Evolutionary conservation across 1,140 invertebrate species (phyloP).

Genomic region (Maniola jurtina): DNA sequence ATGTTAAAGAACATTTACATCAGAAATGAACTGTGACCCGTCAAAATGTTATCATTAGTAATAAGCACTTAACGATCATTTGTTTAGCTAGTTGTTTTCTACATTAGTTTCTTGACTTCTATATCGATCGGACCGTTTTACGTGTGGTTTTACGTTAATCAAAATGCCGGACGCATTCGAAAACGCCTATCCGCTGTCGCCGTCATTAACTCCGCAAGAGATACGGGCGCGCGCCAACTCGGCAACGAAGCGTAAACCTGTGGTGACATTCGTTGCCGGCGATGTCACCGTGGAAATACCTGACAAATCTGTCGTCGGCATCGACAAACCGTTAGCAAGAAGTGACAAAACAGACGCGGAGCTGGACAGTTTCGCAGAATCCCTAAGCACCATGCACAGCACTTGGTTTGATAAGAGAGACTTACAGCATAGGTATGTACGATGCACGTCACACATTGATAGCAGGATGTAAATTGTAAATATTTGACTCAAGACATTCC

Average conservation of each 20-base stretch:
- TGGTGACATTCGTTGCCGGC: constrained; percentile 55
- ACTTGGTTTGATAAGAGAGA: constrained; percentile 80
- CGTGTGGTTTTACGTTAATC: constrained; percentile 2
- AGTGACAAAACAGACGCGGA: constrained; percentile 79
- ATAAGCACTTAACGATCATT: constrained; percentile 19
- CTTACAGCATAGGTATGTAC: constrained; percentile 80
- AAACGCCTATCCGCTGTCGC: constrained; percentile 73
- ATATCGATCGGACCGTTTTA: constrained; percentile 15
- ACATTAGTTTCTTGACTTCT: constrained; percentile 22
- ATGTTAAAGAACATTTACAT: constrained; percentile 44
- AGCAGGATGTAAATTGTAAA: neutral
- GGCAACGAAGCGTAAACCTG: constrained; percentile 63
- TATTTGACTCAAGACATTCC: neutral
- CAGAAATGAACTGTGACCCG: constrained; percentile 45
- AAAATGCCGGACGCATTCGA: constrained; percentile 75
- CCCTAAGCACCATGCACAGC: constrained; percentile 66
- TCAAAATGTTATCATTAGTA: constrained; percentile 62
- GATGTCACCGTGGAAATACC: constrained; percentile 67
- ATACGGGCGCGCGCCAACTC: constrained; percentile 79
- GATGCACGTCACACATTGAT: constrained; percentile 29
- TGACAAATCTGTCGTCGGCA: constrained; percentile 61
- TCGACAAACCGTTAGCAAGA: constrained; percentile 63
- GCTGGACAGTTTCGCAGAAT: constrained; percentile 81
- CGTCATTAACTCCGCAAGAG: constrained; percentile 70
- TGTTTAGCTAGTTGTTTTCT: constrained; percentile 17